Evolutionary conservation across 2,888 invertebrate genomes (phyloP).

Genomic region (Ellobium chinense): DNA sequence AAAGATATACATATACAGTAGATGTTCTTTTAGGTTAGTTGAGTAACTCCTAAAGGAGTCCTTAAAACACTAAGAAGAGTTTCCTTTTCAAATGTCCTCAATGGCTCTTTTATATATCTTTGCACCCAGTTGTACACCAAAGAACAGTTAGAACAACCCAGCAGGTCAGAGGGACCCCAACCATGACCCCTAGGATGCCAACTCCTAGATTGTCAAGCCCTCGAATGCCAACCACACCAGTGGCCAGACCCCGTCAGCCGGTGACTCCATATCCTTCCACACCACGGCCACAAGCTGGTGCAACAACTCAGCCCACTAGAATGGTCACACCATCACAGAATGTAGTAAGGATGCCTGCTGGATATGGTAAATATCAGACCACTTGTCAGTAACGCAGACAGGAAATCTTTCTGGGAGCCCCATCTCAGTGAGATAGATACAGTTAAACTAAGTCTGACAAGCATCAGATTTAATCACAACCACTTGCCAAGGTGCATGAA

Average conservation of each 20-base stretch:
- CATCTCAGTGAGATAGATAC: not conserved
- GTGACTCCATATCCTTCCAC: not conserved
- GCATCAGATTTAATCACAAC: too few species aligned
- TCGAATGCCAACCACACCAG: not conserved
- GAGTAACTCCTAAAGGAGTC: too few species aligned
- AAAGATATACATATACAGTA: too few species aligned
- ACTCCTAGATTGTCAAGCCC: not conserved
- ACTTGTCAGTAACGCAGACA: not conserved
- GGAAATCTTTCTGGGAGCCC: not conserved
- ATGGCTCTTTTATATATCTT: not conserved
- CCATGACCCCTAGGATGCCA: conserved; percentile 3
- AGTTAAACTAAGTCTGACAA: too few species aligned
- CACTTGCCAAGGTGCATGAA: too few species aligned
- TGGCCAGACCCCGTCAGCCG: not conserved
- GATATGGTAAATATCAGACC: conserved; percentile 3
- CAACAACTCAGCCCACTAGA: not conserved
- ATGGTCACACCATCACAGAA: conserved; percentile 1
- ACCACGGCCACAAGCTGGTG: not conserved
- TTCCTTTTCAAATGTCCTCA: not conserved
- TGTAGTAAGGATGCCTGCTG: not conserved
- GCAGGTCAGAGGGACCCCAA: conserved; percentile 8
- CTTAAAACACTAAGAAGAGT: too few species aligned
- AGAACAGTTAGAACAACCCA: conserved; percentile 15
- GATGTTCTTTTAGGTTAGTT: too few species aligned
- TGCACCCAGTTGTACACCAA: conserved; percentile 26